Base-by-base conservation (phyloP, 2,888 invertebrate species). In the Apamea sordens region DNA sequence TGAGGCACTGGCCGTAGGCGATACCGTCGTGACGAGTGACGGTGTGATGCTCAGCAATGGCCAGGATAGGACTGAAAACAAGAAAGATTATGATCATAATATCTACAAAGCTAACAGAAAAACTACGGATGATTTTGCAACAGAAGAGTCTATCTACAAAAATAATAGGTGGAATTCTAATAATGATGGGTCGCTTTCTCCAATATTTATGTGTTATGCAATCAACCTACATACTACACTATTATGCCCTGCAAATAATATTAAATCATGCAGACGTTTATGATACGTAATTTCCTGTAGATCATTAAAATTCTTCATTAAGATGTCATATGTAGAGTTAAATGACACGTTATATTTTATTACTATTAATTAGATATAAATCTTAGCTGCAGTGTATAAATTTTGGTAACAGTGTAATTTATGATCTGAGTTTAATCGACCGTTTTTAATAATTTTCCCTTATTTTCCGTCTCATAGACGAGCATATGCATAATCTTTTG, bases 61-160 rank as follows among this genome's bases (percentile, higher is more conserved):
- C 97, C 94, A 98, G 97, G 95, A 98, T 98, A 88, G 98, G 98
- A 96, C 98, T 98, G 98, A 90, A 98, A 98, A 96, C 88, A 97
- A 96, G 95, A 94, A 93, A 93, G 87, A 89, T 75, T 80, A 81
- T 47, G 80, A 77, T 89, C 77, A 85, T 80, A 74, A 85, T 72
- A 82, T 82, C 79, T 88, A 86, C 83, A 76, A 86, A 84, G 84
- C 85, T 78, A 85, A 76, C 44, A 77, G 76, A 18, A 71, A 77
- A 64, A 69, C 78, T 88, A 87, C 84, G 73, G 47, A 75, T 85
- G 71, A 68, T 74, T 73, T 69, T 65, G 73, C 67, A 83, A 85
- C 76, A 67, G 61, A 81, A 88, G 65, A 73, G 41, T 47, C 21
- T 74, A 79, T 76, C 75, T 77, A 85, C 88, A 21, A 59, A 77